These are phyloP conservation scores for Danaus plexippus DNA, from an alignment of 1,140 invertebrate species.

Conservation along the genomic window DNA sequence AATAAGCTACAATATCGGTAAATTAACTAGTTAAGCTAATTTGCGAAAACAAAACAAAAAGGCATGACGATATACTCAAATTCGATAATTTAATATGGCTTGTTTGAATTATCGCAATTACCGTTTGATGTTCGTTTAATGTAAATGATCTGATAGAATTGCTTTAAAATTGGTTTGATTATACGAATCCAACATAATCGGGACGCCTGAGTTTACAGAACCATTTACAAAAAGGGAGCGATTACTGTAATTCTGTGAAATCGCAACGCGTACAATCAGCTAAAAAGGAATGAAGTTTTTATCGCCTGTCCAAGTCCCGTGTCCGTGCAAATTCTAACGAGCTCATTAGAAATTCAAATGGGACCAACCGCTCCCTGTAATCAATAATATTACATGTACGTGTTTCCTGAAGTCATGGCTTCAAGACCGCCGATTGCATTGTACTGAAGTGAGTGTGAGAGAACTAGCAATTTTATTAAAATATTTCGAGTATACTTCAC, in stretches of 20 bases:
- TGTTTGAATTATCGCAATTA: constrained; percentile 15
- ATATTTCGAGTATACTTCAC: too few species aligned
- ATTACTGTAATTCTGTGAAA: constrained; percentile 41
- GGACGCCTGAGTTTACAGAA: constrained; percentile 32
- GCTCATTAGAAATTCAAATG: constrained; percentile 70
- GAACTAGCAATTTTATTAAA: too few species aligned
- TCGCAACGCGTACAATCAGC: constrained; percentile 44
- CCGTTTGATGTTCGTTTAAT: constrained; percentile 19
- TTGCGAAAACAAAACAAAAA: too few species aligned
- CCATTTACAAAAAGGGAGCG: constrained; percentile 42
- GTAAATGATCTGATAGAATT: constrained; percentile 21
- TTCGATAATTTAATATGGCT: too few species aligned
- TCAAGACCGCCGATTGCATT: constrained; percentile 19
- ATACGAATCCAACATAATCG: constrained; percentile 26
- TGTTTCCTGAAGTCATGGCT: constrained; percentile 50
- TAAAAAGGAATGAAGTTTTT: constrained; percentile 56
- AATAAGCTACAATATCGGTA: too few species aligned
- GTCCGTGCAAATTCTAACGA: constrained; percentile 57
- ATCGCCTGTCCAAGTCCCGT: constrained; percentile 45
- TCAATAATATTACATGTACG: constrained; percentile 70
- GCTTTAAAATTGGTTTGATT: constrained; percentile 27
- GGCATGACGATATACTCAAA: too few species aligned
- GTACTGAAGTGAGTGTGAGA: background rate
- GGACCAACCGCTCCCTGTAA: constrained; percentile 52
- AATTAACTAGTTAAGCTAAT: too few species aligned